phyloP scores from a whole-genome alignment of 2,113 vertebrate species.

The Chloroceryle aenea region DNA sequence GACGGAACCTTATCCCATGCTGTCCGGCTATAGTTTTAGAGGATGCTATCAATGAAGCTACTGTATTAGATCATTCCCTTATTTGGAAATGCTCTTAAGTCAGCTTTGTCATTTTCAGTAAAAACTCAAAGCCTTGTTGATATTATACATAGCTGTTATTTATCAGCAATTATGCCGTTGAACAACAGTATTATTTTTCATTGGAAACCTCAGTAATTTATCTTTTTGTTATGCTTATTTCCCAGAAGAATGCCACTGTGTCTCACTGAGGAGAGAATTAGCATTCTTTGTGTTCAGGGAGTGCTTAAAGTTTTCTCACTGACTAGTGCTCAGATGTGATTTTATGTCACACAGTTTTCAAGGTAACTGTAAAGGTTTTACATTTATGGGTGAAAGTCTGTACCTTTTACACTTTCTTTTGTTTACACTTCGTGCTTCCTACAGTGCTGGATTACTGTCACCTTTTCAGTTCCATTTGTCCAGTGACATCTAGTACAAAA shows the following conservation, averaged over 20 bases:
- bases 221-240: not conserved
- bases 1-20: not conserved
- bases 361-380: not conserved
- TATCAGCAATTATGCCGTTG: not conserved
- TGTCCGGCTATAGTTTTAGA: not conserved
- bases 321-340: not conserved
- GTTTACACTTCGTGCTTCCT: not conserved
- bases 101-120: not conserved
- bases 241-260: not conserved
- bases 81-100: not conserved
- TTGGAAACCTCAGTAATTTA: not conserved
- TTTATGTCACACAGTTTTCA: not conserved
- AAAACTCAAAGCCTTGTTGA: not conserved
- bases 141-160: not conserved
- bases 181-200: not conserved
- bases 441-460: not conserved
- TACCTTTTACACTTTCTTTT: not conserved
- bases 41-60: not conserved
- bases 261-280: not conserved
- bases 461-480: slow-evolving; percentile 14
- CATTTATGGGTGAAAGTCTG: not conserved
- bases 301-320: not conserved
- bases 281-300: not conserved
- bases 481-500: not conserved
- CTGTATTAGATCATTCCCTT: not conserved